These are phyloP conservation scores for Synaphobranchus kaupii DNA, from an alignment of 2,797 vertebrate genomes.

Conservation along the genomic window DNA sequence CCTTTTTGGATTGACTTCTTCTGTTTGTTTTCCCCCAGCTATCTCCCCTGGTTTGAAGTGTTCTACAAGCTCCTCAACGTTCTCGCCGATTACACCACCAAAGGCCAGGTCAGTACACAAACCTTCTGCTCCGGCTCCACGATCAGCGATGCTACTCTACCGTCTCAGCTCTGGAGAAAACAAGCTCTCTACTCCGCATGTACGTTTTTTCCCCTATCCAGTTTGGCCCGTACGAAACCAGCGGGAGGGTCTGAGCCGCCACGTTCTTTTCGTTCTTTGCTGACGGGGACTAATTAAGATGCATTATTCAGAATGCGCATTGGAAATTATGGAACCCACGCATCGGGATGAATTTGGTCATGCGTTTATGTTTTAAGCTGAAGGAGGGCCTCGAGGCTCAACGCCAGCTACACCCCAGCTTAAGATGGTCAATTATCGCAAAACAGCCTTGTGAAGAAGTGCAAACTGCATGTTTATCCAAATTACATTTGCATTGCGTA, in stretches of 20 bases:
- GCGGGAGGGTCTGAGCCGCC: not conserved
- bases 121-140: not conserved
- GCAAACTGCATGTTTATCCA: slow-evolving; percentile 60
- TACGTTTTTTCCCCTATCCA: not conserved
- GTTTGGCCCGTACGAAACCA: not conserved
- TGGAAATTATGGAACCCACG: not conserved
- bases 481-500: slow-evolving; percentile 53
- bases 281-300: not conserved
- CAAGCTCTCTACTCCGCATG: not conserved
- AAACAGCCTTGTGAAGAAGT: slow-evolving; percentile 53
- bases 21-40: slow-evolving; percentile 72
- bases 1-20: slow-evolving; percentile 11
- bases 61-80: slow-evolving; percentile 97
- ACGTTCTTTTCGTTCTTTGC: not conserved
- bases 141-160: not conserved
- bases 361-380: slow-evolving; percentile 39
- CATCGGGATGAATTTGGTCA: not conserved
- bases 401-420: slow-evolving; percentile 36
- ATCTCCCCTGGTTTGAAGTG: slow-evolving; percentile 97
- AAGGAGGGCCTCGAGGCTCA: slow-evolving; percentile 48
- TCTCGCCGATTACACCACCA: slow-evolving; percentile 89
- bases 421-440: slow-evolving; percentile 48
- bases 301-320: not conserved
- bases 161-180: not conserved
- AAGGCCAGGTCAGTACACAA: slow-evolving; percentile 82